phyloP scores from a whole-genome alignment of 2,888 invertebrate species.

The Hybos culiciformis region DNA sequence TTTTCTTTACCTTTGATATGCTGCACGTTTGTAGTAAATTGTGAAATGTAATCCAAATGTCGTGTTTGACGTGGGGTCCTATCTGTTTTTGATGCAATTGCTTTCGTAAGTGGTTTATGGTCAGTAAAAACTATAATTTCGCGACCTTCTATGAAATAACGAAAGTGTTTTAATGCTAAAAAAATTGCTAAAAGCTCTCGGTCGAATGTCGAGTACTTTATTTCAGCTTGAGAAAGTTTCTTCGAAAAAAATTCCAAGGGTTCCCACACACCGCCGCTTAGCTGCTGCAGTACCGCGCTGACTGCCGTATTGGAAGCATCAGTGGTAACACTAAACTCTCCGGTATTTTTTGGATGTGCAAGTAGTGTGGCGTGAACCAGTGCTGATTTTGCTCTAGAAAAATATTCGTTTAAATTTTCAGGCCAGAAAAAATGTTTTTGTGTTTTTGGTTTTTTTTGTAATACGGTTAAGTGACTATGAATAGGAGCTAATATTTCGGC shows the following conservation, averaged over 20 bases:
- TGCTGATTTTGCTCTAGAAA: not conserved
- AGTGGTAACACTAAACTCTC: not conserved
- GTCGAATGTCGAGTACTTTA: slow-evolving; percentile 28
- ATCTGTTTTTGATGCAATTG: slow-evolving; percentile 19
- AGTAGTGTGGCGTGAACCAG: not conserved
- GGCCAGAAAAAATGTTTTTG: not conserved
- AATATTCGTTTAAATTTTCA: not conserved
- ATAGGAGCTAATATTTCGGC: not conserved
- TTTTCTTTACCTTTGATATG: slow-evolving; percentile 6
- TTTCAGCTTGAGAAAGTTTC: slow-evolving; percentile 21
- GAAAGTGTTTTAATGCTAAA: slow-evolving; percentile 24
- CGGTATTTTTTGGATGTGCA: not conserved
- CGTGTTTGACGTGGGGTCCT: slow-evolving; percentile 23
- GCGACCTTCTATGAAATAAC: slow-evolving; percentile 25
- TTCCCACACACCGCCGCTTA: slow-evolving; percentile 17
- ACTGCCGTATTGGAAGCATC: slow-evolving; percentile 26
- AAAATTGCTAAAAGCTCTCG: slow-evolving; percentile 28
- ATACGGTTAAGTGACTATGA: not conserved
- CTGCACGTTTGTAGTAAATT: slow-evolving; percentile 3
- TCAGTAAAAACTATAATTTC: slow-evolving; percentile 12
- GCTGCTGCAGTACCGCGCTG: slow-evolving; percentile 28
- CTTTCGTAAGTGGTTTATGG: slow-evolving; percentile 21
- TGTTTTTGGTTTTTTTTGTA: not conserved
- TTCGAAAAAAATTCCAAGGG: slow-evolving; percentile 27
- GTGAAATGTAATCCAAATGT: slow-evolving; percentile 20